A percentile compares a stretch with the other conserved stretches of the same genome.
phyloP scores from a whole-genome alignment of 2,888 invertebrate genomes.

The Platycheirus rosarum region DNA sequence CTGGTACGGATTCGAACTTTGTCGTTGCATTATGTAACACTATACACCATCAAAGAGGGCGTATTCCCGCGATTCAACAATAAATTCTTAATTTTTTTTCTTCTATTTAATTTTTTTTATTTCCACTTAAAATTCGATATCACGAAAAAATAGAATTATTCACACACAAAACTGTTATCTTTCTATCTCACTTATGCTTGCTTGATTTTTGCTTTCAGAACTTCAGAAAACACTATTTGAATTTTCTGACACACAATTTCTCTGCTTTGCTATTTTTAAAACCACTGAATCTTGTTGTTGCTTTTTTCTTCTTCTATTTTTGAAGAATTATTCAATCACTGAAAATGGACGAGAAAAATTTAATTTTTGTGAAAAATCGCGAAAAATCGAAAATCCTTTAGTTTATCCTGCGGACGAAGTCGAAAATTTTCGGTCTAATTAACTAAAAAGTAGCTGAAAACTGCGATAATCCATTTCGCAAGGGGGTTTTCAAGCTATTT shows the following conservation, averaged over 20 bases:
- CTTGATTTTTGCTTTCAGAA: conserved; percentile 50
- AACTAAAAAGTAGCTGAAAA: conserved; percentile 31
- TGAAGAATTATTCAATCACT: conserved; percentile 78
- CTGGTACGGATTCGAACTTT: conserved; percentile 84
- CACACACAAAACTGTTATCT: conserved; percentile 36
- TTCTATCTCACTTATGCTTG: conserved; percentile 51
- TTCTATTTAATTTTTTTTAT: conserved; percentile 10
- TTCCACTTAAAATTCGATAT: conserved; percentile 70
- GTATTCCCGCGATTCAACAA: conserved; percentile 58
- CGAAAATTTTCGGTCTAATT: conserved; percentile 10
- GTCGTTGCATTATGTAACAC: conserved; percentile 89
- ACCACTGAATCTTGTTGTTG: conserved; percentile 58
- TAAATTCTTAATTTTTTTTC: conserved; percentile 17
- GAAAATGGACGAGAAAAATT: conserved; percentile 76
- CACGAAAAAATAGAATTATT: conserved; percentile 54
- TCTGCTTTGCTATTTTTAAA: conserved; percentile 72
- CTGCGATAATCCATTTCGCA: conserved; percentile 71
- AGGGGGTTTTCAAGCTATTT: conserved; percentile 77
- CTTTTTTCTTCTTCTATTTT: conserved; percentile 44
- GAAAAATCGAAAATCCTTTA: conserved; percentile 55
- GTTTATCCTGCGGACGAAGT: conserved; percentile 41
- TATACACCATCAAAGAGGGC: conserved; percentile 78
- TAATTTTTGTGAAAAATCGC: conserved; percentile 57
- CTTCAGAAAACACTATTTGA: conserved; percentile 39
- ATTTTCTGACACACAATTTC: conserved; percentile 73